Percentiles rank a stretch among this genome's conserved stretches.
Evolutionary conservation across 2,797 vertebrate species (phyloP).

Genomic region (Mus spretus): DNA sequence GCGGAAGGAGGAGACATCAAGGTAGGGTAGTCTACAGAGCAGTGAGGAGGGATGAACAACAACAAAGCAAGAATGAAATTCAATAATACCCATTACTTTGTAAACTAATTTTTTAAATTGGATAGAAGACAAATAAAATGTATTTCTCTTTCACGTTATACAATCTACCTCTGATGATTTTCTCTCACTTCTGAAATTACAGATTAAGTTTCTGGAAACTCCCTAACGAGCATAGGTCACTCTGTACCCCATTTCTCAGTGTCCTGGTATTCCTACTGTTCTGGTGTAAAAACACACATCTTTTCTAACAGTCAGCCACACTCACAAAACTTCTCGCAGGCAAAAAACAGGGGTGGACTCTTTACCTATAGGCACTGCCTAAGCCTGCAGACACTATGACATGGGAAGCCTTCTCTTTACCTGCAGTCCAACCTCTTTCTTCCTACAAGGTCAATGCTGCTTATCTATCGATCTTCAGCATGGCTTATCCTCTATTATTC

Average conservation of each 20-base stretch:
- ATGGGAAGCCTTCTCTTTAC: neutral
- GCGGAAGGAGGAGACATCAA: neutral
- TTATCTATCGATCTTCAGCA: neutral
- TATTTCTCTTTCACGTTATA: neutral
- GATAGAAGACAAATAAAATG: neutral
- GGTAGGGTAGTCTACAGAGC: neutral
- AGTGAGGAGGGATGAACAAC: neutral
- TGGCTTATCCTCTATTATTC: neutral
- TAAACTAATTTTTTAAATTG: neutral
- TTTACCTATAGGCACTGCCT: neutral
- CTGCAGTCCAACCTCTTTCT: neutral
- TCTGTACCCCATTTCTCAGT: neutral
- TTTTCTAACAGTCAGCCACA: neutral
- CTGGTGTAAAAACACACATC: neutral
- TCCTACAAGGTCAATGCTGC: neutral
- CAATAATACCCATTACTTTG: neutral
- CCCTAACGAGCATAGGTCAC: neutral
- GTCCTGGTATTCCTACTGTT: neutral
- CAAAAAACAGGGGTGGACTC: neutral
- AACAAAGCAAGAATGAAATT: neutral
- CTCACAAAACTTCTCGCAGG: neutral
- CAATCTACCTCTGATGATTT: conserved; percentile 11
- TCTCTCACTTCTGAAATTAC: conserved; percentile 1
- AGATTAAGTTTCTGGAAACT: neutral
- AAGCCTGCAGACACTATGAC: neutral